Percentiles rank a stretch among this genome's conserved stretches.
Evolutionary conservation across 2,888 invertebrate genomes (phyloP).

Genomic region (Harpagoxenus sublaevis): DNA sequence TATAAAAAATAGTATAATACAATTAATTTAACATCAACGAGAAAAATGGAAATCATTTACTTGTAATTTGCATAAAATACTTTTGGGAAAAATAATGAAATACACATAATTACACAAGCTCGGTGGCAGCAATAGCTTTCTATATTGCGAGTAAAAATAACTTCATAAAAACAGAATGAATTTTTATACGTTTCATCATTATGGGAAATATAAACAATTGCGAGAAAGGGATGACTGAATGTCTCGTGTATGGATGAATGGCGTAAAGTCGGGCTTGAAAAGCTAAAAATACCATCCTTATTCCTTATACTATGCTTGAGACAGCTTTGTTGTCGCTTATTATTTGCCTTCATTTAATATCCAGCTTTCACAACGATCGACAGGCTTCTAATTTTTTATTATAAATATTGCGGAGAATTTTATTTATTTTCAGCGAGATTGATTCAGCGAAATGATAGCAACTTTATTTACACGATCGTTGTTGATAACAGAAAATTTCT

Average conservation of each 20-base stretch:
- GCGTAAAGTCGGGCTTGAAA: slow-evolving; percentile 3
- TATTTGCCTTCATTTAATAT: slow-evolving; percentile 41
- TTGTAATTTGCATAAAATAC: no score
- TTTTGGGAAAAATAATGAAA: not conserved
- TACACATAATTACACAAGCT: not conserved
- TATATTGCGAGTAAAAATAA: not conserved
- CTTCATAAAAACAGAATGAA: not conserved
- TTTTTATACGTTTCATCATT: not conserved
- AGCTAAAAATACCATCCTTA: slow-evolving; percentile 29
- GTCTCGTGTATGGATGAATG: slow-evolving; percentile 17
- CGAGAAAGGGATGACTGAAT: not conserved
- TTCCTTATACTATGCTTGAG: not conserved
- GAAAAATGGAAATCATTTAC: no score
- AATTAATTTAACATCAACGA: no score
- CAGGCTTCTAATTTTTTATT: not conserved
- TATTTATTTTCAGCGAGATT: slow-evolving; percentile 8
- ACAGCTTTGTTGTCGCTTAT: slow-evolving; percentile 12
- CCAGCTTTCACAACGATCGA: slow-evolving; percentile 17
- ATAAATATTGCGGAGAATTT: slow-evolving; percentile 20
- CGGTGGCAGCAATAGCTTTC: not conserved
- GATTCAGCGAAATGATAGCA: not conserved
- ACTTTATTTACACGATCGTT: not conserved
- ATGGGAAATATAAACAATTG: slow-evolving; percentile 18
- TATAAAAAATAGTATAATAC: no score
- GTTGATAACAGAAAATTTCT: not conserved